Base-by-base conservation (phyloP, 2,888 invertebrate species). In the Rhagonycha fulva region DNA sequence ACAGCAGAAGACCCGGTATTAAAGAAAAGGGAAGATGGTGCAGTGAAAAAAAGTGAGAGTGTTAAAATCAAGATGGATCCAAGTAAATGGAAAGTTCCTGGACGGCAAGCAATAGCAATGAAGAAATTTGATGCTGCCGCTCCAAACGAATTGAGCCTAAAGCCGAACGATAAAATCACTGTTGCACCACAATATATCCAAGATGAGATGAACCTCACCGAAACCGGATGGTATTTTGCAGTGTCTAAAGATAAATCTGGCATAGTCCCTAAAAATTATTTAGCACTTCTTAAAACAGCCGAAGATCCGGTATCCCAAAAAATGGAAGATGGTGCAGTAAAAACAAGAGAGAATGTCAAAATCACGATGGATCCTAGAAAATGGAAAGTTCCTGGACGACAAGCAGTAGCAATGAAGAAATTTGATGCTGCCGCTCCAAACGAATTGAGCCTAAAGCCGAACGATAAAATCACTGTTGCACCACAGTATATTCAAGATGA, bases 351-450 rank as follows among this genome's bases (percentile, higher is more conserved):
- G n/a, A n/a, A n/a, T n/a, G n/a, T n/a, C n/a, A n/a, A n/a, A n/a
- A n/a, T n/a, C n/a, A n/a, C n/a, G n/a, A n/a, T n/a, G n/a, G n/a
- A n/a, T n/a, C n/a, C n/a, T n/a, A n/a, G n/a, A n/a, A n/a, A n/a
- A n/a, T n/a, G n/a, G n/a, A n/a, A n/a, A 47, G 7, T 7, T 7
- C 2, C n/a, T 47, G 47, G 47, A 2, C n/a, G 5, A 0, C 1
- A 2, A 0, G 5, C 47, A n/a, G 2, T 0, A 2, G 47, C 9
- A 9, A 7, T 0, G 7, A 7, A 7, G 0, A n/a, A 7, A 0
- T n/a, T 47, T n/a, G 7, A n/a, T 0, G 47, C 47, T n/a, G 0
- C 7, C n/a, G 2, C 7, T 47, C n/a, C 7, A n/a, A n/a, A n/a
- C n/a, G 47, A 47, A n/a, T n/a, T 47, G 9, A 47, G n/a, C n/a